Base-by-base conservation (phyloP, 2,113 vertebrate genomes). In the Boulengeromyrus knoepffleri region DNA sequence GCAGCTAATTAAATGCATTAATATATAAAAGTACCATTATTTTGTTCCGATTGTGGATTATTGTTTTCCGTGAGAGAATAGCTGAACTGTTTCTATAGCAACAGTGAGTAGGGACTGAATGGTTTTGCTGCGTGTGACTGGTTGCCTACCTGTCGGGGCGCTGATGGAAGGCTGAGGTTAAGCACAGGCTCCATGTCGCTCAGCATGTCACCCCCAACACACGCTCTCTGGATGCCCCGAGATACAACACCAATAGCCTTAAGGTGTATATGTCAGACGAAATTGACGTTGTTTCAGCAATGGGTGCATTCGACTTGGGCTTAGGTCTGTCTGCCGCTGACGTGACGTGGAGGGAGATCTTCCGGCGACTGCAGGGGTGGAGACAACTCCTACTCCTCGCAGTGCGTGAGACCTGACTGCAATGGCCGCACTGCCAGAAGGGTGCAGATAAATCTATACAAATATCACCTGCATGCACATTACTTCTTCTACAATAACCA, bases 61-160 rank as follows among this genome's bases (percentile, higher is more conserved):
- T 80, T 42, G 42, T 80, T 19, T 39, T 5, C 36, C 2, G 0
- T 17, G 36, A 39, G 36, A 80, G 31, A 74, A 62, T 62, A 87
- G 85, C 62, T 87, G 46, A 88, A 74, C 15, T 88, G 89, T 90
- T 62, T 90, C 89, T 87, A 90, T 90, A 58, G 85, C 62, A 90
- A 90, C 89, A 42, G 85, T 17, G 17, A 87, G 47, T 15, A 84
- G 27, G 45, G 39, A 66, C 49, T 52, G 46, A 80, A 49, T 90
- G 83, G 4, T 45, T 66, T 87, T 27, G 89, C 62, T 52, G 84
- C 12, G 3, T 87, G 53, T 87, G 58, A 45, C 52, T 42, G 49
- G 80, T 45, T 62, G 53, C 17, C 89, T 74, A 77, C 84, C 58
- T 74, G 58, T 39, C 19, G 24, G 85, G 89, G 46, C 19, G 21